phyloP scores from a whole-genome alignment of 2,888 invertebrate species.

The Archips xylosteana region DNA sequence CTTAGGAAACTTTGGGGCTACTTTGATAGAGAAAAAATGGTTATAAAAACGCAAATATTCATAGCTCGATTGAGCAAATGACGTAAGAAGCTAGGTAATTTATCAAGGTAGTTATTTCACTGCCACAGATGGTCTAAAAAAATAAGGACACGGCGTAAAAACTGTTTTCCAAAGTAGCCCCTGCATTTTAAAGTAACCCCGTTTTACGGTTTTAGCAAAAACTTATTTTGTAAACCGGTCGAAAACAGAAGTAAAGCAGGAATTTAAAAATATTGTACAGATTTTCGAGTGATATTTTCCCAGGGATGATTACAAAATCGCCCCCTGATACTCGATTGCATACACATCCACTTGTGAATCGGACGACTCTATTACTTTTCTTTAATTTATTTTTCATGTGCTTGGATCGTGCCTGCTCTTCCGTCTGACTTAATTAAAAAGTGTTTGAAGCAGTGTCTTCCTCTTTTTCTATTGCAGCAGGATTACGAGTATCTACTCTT shows the following conservation, averaged over 20 bases:
- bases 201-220: too few species aligned
- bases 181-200: too few species aligned
- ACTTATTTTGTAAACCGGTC: background rate
- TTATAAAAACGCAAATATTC: too few species aligned
- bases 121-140: too few species aligned
- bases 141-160: too few species aligned
- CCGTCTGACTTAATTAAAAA: background rate
- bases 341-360: slow-evolving; percentile 25
- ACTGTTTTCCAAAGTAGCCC: too few species aligned
- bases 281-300: background rate
- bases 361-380: slow-evolving; percentile 4
- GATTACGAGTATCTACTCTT: background rate
- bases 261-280: too few species aligned
- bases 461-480: background rate
- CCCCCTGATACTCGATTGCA: slow-evolving; percentile 20
- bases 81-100: too few species aligned
- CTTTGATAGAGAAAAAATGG: too few species aligned
- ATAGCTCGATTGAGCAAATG: too few species aligned
- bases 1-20: too few species aligned
- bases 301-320: background rate
- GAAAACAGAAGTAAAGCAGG: background rate
- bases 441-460: background rate
- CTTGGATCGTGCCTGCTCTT: background rate
- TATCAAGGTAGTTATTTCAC: too few species aligned
- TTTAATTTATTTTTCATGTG: slow-evolving; percentile 10